Evolutionary conservation across 1,140 invertebrate genomes (phyloP).

Genomic region (Drosophila nasuta): DNA sequence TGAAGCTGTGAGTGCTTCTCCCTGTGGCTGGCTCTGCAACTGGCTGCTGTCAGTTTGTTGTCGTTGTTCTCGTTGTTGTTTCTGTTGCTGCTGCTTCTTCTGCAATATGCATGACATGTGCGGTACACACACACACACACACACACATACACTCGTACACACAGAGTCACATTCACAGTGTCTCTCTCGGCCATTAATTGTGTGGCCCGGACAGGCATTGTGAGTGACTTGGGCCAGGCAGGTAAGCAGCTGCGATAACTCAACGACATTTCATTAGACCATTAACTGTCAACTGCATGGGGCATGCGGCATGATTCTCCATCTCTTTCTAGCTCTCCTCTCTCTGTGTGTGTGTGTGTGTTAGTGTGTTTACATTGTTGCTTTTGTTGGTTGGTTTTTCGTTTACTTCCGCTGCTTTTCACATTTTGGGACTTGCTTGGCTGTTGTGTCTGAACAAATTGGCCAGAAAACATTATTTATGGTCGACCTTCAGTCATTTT

Average conservation of each 20-base stretch:
- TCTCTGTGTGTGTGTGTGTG: neutral
- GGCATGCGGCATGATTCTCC: conserved; percentile 1
- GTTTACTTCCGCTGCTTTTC: conserved; percentile 23
- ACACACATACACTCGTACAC: conserved; percentile 20
- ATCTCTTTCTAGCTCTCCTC: neutral
- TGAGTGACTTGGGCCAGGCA: conserved; percentile 41
- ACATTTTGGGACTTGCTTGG: neutral
- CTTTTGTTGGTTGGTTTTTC: conserved; percentile 12
- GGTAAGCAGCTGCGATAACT: conserved; percentile 66
- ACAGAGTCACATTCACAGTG: conserved; percentile 1
- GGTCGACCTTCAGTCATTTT: conserved; percentile 30
- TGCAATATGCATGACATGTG: conserved; percentile 47
- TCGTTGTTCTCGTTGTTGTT: neutral
- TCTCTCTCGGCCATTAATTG: conserved; percentile 51
- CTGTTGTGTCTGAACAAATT: conserved; percentile 47
- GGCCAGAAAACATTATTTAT: conserved; percentile 51
- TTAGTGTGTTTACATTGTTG: conserved; percentile 1
- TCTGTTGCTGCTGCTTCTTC: conserved; percentile 13
- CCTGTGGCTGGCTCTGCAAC: conserved; percentile 31
- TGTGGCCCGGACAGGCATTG: conserved; percentile 35
- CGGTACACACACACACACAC: conserved; percentile 13
- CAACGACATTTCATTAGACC: conserved; percentile 79
- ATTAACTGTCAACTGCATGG: conserved; percentile 74
- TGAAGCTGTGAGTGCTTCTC: conserved; percentile 1
- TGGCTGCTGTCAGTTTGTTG: conserved; percentile 30